Base-by-base conservation (phyloP, 2,113 vertebrate genomes). In the Amazona guildingii region DNA sequence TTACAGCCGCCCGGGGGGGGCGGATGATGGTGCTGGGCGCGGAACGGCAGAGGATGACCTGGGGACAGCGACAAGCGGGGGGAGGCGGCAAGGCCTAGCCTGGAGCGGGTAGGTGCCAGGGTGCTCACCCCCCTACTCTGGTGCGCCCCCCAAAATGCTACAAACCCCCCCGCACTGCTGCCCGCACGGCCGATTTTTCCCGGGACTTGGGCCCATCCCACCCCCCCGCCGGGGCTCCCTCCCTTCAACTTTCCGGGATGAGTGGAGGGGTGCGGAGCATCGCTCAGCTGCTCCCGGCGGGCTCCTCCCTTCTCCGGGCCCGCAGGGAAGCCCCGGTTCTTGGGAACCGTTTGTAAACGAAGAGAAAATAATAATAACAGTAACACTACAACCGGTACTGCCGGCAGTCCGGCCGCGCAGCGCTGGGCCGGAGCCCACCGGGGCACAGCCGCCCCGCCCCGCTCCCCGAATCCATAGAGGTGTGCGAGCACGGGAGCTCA, bases 401-500 rank as follows among this genome's bases (percentile, higher is more conserved):
- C 24, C 13, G 48, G 48, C 52, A 5, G 25, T n/a, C 29, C 17
- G 2, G 17, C 67, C 21, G 5, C 43, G 8, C 39, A 43, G 41
- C 67, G 24, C 54, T 35, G 33, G 31, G 33, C 43, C 29, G 21
- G 17, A 8, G 33, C 31, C 4, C n/a, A 24, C 10, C 17, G 51
- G 25, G 41, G 20, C 52, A 86, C 52, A 37, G 77, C 37, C 11
- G 12, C 2, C 48, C 37, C 27, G 20, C 79, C 1, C 3, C 24
- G 29, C n/a, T 39, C 68, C 29, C 17, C 20, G 2, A 49, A 69
- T 9, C 75, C 75, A 6, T 0, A 8, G 35, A 2, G n/a, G 15
- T 13, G 44, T 6, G n/a, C 6, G 15, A 1, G 21, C 64, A 20
- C n/a, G 10, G 3, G 17, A 46, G 11, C 19, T 44, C 28, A 1